phyloP scores from a whole-genome alignment of 2,888 invertebrate species.

The Perdita meconis region DNA sequence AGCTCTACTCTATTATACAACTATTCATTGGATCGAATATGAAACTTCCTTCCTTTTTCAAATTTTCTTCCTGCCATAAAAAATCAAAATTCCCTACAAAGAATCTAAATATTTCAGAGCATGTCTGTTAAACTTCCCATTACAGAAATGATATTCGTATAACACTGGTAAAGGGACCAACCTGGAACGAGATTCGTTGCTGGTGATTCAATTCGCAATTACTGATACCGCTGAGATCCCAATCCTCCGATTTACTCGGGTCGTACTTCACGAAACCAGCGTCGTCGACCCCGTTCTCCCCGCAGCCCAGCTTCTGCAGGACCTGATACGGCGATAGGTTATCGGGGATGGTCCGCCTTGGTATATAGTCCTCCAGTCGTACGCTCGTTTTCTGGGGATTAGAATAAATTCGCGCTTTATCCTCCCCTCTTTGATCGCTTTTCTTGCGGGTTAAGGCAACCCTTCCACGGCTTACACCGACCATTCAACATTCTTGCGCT shows the following conservation, averaged over 20 bases:
- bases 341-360: slow-evolving; percentile 84
- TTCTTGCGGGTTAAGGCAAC: slow-evolving; percentile 5
- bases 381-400: slow-evolving; percentile 78
- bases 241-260: slow-evolving; percentile 85
- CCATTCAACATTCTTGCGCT: background rate
- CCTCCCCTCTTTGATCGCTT: background rate
- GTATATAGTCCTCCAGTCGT: slow-evolving; percentile 84
- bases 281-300: slow-evolving; percentile 67
- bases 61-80: too few relatives aligned
- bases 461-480: background rate
- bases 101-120: too few relatives aligned
- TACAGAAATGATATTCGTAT: too few relatives aligned
- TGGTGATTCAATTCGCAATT: slow-evolving; percentile 75
- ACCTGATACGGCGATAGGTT: slow-evolving; percentile 84
- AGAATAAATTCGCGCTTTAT: slow-evolving; percentile 41
- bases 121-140: too few relatives aligned
- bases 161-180: slow-evolving; percentile 19
- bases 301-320: slow-evolving; percentile 80
- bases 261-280: slow-evolving; percentile 77
- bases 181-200: slow-evolving; percentile 55
- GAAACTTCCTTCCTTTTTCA: too few relatives aligned
- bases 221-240: slow-evolving; percentile 85
- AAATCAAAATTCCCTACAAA: too few relatives aligned
- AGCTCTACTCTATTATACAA: too few relatives aligned
- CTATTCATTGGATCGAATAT: too few relatives aligned